Evolutionary conservation across 2,888 invertebrate species (phyloP).

Genomic region (Dusona sp.): DNA sequence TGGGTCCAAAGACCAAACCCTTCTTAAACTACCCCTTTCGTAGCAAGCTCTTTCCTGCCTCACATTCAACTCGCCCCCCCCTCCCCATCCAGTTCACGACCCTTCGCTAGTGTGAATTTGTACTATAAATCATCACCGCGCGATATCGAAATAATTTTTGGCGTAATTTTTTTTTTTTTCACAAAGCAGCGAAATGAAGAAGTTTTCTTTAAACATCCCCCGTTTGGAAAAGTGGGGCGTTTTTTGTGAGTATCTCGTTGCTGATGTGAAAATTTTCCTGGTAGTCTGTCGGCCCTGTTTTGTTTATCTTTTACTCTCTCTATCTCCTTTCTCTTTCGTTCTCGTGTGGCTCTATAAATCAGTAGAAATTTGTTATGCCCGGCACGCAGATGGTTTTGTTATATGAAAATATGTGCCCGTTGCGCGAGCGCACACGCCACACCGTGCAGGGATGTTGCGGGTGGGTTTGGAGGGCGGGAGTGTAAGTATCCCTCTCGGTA

Average conservation of each 20-base stretch:
- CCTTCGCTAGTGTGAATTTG: conserved; percentile 7
- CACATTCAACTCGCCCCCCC: conserved; percentile 52
- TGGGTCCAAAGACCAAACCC: conserved; percentile 68
- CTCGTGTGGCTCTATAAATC: conserved; percentile 83
- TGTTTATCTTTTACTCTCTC: conserved; percentile 64
- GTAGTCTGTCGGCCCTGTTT: conserved; percentile 35
- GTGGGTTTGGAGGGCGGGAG: conserved; percentile 74
- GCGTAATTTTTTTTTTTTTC: conserved; percentile 24
- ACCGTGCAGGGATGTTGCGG: conserved; percentile 61
- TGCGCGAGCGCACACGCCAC: conserved; percentile 62
- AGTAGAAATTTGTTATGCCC: conserved; percentile 85
- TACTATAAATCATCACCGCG: not conserved
- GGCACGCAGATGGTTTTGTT: conserved; percentile 85
- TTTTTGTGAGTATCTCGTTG: conserved; percentile 40
- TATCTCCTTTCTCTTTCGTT: conserved; percentile 68
- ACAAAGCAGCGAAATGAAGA: not conserved
- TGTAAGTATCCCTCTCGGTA: conserved; percentile 84
- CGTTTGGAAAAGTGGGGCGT: conserved; percentile 43
- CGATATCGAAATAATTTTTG: conserved; percentile 19
- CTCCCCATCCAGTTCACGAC: not conserved
- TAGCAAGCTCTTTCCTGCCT: conserved; percentile 69
- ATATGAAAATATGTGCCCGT: conserved; percentile 85
- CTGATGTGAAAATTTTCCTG: conserved; percentile 58
- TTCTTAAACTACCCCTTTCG: conserved; percentile 71
- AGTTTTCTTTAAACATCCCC: conserved; percentile 48